Evolutionary conservation across 37 sponge, comb jelly and placozoan species (phyloP), one percentile per base, ranked within the genome.

Genomic region (Haliclona indistincta): DNA sequence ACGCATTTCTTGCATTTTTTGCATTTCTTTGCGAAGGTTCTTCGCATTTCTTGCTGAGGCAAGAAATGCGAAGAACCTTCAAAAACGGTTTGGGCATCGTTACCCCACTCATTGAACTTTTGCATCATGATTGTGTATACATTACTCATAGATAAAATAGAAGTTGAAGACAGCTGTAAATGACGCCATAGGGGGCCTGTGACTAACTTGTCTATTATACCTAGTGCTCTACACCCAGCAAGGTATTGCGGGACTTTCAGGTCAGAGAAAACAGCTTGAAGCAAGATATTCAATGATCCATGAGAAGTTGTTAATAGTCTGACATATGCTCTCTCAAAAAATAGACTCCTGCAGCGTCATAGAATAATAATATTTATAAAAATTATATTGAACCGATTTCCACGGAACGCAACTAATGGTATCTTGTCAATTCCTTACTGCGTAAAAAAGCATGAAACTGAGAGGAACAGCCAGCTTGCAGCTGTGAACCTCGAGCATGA

Each of bases 121-220:
- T 78, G 39, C 26, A 11, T n/a, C 79, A 78, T 67, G 8, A 6
- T 29, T 2, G 40, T 28, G 40, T 68, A 78, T 2, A 62, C 22
- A 20, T 40, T 61, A 55, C 30, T 68, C 79, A 78, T 68, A 3
- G 7, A 41, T 44, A 64, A 42, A 23, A 78, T 78, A 7, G 79
- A 68, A 38, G 60, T 26, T n/a, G 19, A 39, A 38, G 63, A 38
- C 13, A 8, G 10, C 29, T 79, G 52, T 17, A 63, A 38, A 29
- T 45, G 10, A 5, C 82, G 40, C 82, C 82, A 71, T 3, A 81
- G 28, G 13, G 82, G 67, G 22, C 73, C 74, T 13, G 74, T 81
- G 3, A 62, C 37, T 38, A 81, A 20, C 33, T 81, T 81, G 34
- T 47, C 38, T 8, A 81, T 64, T 4, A 72, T 32, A 20, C 82